A percentile compares a stretch with the other conserved stretches of the same genome.
Evolutionary conservation across 2,888 invertebrate genomes (phyloP).

Genomic region (Anodontia alba): DNA sequence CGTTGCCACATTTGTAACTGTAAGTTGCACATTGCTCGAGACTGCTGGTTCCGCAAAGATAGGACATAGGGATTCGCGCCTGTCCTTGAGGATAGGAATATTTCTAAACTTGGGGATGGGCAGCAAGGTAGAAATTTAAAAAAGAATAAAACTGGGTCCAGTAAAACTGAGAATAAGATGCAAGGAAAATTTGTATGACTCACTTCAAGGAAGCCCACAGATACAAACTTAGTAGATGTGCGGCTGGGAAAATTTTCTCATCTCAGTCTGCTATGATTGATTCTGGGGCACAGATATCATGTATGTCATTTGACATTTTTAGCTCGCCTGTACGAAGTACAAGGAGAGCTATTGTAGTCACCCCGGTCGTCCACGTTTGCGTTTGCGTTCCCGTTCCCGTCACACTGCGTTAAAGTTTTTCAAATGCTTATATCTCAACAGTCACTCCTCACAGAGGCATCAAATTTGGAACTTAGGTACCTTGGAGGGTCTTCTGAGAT

Average conservation of each 20-base stretch:
- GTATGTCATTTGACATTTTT: background rate
- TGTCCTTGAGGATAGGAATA: no score
- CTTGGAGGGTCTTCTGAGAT: no score
- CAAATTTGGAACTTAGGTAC: no score
- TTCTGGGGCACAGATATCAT: conserved; percentile 2
- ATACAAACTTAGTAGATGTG: background rate
- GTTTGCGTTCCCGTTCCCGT: no score
- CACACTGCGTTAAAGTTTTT: no score
- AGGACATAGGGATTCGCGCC: conserved; percentile 1
- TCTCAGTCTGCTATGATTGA: background rate
- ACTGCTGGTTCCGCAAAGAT: background rate
- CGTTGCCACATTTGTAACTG: background rate
- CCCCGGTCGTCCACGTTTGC: no score
- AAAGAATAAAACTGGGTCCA: no score
- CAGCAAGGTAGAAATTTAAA: background rate
- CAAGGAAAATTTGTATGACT: background rate
- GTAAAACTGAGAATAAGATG: background rate
- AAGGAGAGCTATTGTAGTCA: no score
- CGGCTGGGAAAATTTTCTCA: background rate
- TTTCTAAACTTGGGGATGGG: conserved; percentile 10
- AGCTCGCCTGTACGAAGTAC: no score
- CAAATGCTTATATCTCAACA: no score
- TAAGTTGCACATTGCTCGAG: background rate
- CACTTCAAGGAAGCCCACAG: background rate
- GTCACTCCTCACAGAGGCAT: no score